Evolutionary conservation across 2,113 vertebrate species (phyloP).

Genomic region (Zosterops lateralis): DNA sequence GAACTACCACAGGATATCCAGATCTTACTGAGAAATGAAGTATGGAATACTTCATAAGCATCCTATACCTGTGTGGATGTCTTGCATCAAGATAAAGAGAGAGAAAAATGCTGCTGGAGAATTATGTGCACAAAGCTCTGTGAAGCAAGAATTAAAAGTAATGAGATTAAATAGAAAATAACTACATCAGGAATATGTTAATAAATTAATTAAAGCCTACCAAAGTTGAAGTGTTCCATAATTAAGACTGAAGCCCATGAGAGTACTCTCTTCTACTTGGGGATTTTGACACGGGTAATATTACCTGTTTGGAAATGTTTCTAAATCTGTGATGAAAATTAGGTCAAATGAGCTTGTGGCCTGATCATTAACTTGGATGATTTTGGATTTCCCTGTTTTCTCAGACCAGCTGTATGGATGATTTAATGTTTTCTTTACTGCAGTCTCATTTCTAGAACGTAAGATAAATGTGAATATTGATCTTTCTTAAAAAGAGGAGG

Average conservation of each 20-base stretch:
- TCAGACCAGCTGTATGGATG: background rate
- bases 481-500: background rate
- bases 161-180: constrained; percentile 64
- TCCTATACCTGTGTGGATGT: background rate
- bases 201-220: constrained; percentile 65
- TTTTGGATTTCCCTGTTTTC: background rate
- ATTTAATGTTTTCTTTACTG: background rate
- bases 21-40: background rate
- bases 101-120: constrained; percentile 27
- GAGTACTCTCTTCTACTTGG: background rate
- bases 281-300: background rate
- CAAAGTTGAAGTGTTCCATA: constrained; percentile 50
- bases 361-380: background rate
- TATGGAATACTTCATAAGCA: background rate
- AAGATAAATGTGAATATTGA: background rate
- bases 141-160: constrained; percentile 61
- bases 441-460: background rate
- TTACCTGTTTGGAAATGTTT: background rate
- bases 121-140: constrained; percentile 40
- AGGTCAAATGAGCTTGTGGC: background rate
- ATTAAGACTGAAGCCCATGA: constrained; percentile 15
- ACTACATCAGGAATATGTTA: constrained; percentile 56
- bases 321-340: background rate
- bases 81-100: constrained; percentile 9
- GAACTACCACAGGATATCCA: background rate